phyloP scores from a whole-genome alignment of 2,113 vertebrate genomes.

The Uria aalge region DNA sequence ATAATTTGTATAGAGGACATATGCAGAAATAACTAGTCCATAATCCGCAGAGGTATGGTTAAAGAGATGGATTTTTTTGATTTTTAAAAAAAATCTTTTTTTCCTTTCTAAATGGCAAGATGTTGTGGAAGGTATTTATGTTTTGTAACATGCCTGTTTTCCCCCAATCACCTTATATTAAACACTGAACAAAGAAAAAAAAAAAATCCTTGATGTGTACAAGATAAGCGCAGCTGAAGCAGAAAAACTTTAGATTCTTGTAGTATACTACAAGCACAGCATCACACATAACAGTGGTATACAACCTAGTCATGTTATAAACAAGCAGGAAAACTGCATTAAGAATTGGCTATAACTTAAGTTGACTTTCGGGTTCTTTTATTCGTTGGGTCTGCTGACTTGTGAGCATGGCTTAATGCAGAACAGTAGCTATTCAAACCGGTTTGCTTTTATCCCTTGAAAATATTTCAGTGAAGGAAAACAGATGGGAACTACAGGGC shows the following conservation, averaged over 20 bases:
- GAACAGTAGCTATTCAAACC: background rate
- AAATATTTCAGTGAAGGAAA: background rate
- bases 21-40: background rate
- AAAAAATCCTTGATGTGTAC: background rate
- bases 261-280: background rate
- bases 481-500: background rate
- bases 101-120: background rate
- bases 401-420: background rate
- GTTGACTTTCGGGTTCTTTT: background rate
- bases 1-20: background rate
- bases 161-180: background rate
- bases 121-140: background rate
- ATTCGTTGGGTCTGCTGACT: background rate
- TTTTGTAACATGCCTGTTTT: fast-evolving
- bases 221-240: background rate
- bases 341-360: background rate
- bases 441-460: background rate
- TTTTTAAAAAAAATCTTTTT: background rate
- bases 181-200: background rate
- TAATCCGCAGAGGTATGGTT: background rate
- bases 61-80: too few relatives aligned
- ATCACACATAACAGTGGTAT: too few relatives aligned
- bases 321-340: background rate
- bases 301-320: background rate
- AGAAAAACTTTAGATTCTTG: background rate